phyloP scores from a whole-genome alignment of 2,888 invertebrate genomes.

The Lacanobia oleracea region DNA sequence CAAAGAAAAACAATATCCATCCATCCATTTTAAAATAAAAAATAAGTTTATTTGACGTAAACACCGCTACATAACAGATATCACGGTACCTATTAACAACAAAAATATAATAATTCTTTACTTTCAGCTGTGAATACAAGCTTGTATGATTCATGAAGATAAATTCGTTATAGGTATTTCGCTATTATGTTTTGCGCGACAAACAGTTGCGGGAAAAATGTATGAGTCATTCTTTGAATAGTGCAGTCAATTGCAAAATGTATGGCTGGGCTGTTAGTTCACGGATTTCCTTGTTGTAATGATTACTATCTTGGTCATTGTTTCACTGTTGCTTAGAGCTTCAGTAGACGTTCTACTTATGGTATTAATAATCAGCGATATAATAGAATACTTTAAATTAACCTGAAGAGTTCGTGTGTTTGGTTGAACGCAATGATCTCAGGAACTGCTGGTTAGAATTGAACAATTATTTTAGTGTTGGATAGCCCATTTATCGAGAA shows the following conservation, averaged over 20 bases:
- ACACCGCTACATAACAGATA: constrained; percentile 2
- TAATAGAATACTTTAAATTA: too few relatives aligned
- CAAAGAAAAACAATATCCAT: background rate
- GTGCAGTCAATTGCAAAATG: constrained; percentile 17
- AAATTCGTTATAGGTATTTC: constrained; percentile 30
- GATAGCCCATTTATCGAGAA: too few relatives aligned
- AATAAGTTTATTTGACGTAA: constrained; percentile 9
- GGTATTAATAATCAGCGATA: too few relatives aligned
- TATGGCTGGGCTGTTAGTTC: background rate
- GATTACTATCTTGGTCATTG: constrained; percentile 1
- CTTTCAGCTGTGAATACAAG: constrained; percentile 8
- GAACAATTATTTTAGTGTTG: too few relatives aligned
- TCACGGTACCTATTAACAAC: background rate
- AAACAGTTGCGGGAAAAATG: constrained; percentile 35
- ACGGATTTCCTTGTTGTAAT: constrained; percentile 43
- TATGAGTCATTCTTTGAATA: constrained; percentile 38
- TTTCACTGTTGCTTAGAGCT: constrained; percentile 5
- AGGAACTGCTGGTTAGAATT: too few relatives aligned
- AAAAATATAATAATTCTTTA: constrained; percentile 13
- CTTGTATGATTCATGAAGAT: constrained; percentile 39
- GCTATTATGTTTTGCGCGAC: constrained; percentile 18
- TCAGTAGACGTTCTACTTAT: background rate
- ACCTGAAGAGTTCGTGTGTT: too few relatives aligned
- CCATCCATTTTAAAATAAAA: background rate
- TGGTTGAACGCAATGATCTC: too few relatives aligned